A percentile compares a stretch with the other conserved stretches of the same genome.
Conservation (phyloP, 2,888 invertebrate genomes). For the Stegophylla sp. region DNA sequence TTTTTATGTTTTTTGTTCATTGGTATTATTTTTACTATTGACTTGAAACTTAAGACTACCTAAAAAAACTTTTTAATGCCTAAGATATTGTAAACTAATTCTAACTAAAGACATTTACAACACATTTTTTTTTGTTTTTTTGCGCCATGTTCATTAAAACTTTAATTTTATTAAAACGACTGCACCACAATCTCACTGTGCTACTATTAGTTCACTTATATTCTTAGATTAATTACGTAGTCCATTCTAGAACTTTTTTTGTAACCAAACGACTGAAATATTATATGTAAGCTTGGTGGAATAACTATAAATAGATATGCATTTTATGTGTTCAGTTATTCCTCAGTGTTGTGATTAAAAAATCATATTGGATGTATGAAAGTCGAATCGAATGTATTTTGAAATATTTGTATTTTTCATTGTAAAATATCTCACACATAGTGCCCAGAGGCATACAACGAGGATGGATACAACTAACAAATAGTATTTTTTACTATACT, state of each 20-base stretch:
- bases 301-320: slow-evolving; percentile 20
- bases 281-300: background rate
- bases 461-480: background rate
- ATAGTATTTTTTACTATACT: slow-evolving; percentile 22
- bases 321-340: slow-evolving; percentile 2
- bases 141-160: slow-evolving; percentile 34
- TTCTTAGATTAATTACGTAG: no score
- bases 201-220: background rate
- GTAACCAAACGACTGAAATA: background rate
- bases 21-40: slow-evolving; percentile 16
- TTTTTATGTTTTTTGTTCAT: slow-evolving; percentile 26
- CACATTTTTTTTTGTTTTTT: background rate
- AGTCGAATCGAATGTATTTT: no score
- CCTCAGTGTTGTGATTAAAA: slow-evolving; percentile 9
- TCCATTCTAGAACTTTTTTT: no score
- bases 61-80: slow-evolving; percentile 37
- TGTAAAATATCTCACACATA: slow-evolving; percentile 12
- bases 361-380: slow-evolving; percentile 15
- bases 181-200: background rate
- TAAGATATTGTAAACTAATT: slow-evolving; percentile 34
- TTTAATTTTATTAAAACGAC: slow-evolving; percentile 22
- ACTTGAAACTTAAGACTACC: slow-evolving; percentile 22
- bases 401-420: no score
- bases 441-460: background rate
- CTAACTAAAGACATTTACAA: slow-evolving; percentile 22